Conservation (phyloP, 1,140 invertebrate genomes). For the Dendroctonus ponderosae region DNA sequence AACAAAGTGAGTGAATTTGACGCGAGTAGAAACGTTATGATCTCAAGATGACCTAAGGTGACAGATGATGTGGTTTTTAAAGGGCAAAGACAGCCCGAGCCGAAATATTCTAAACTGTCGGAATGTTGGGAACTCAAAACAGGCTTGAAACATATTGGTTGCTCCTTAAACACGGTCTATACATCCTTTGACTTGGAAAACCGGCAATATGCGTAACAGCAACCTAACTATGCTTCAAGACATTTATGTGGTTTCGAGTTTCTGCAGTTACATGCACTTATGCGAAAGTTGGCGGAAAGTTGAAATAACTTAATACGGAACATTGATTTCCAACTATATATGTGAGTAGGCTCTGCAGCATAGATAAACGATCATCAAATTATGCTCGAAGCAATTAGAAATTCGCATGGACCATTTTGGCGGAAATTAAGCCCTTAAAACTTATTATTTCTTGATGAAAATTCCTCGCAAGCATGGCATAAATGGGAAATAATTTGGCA, state of each 20-base stretch:
- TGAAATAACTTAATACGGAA: slow-evolving; percentile 20
- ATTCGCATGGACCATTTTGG: no score
- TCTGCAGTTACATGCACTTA: slow-evolving; percentile 31
- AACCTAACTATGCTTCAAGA: slow-evolving; percentile 29
- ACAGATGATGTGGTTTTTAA: no score
- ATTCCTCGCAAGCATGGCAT: no score
- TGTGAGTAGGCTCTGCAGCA: not conserved
- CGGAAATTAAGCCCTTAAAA: no score
- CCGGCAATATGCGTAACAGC: slow-evolving; percentile 22
- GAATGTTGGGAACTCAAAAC: not conserved
- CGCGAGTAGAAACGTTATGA: not conserved
- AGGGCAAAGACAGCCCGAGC: no score
- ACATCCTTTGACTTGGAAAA: slow-evolving; percentile 24
- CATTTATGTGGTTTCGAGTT: slow-evolving; percentile 29
- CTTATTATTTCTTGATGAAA: no score
- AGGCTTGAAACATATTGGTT: not conserved
- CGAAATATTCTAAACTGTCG: slow-evolving; percentile 1
- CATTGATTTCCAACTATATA: slow-evolving; percentile 10
- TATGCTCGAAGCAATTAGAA: no score
- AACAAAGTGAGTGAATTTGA: not conserved
- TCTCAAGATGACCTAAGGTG: not conserved
- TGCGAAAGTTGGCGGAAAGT: slow-evolving; percentile 8
- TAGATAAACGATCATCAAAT: not conserved
- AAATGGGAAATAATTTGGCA: no score
- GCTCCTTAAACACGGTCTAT: not conserved